A percentile compares a stretch with the other conserved stretches of the same genome.
Evolutionary conservation across 1,140 invertebrate species (phyloP).

Genomic region (Diorhabda carinulata): DNA sequence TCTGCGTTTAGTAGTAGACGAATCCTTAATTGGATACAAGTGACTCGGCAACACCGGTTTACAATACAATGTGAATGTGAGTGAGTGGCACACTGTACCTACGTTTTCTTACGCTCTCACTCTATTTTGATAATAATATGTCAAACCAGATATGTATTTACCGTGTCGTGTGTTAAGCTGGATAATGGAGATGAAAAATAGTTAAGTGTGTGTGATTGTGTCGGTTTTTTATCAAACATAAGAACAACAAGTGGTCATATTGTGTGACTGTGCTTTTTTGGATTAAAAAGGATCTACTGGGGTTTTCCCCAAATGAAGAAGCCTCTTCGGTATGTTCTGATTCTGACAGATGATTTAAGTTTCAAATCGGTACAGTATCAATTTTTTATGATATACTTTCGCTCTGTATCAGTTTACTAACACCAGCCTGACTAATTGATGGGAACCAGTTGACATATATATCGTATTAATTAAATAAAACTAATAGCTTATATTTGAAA

Average conservation of each 20-base stretch:
- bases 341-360: conserved; percentile 18
- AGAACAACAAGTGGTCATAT: conserved; percentile 16
- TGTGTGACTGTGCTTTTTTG: conserved; percentile 10
- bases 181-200: conserved; percentile 11
- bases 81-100: conserved; percentile 9
- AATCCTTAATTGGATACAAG: background rate
- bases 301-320: conserved; percentile 19
- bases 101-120: conserved; percentile 13
- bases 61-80: conserved; percentile 6
- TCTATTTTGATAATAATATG: conserved; percentile 21
- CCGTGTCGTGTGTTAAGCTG: conserved; percentile 15
- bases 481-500: too few species aligned
- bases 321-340: conserved; percentile 11
- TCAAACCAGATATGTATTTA: conserved; percentile 18
- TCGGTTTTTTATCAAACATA: conserved; percentile 6
- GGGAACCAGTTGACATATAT: background rate
- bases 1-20: too few species aligned
- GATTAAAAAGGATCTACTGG: conserved; percentile 12
- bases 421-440: background rate
- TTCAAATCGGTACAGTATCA: conserved; percentile 17
- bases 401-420: background rate
- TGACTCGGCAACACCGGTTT: background rate
- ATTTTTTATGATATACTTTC: conserved; percentile 5
- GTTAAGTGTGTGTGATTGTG: conserved; percentile 9
- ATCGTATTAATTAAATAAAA: too few species aligned